Evolutionary conservation across 2,113 vertebrate genomes (phyloP).

Genomic region (Struthidea cinerea): DNA sequence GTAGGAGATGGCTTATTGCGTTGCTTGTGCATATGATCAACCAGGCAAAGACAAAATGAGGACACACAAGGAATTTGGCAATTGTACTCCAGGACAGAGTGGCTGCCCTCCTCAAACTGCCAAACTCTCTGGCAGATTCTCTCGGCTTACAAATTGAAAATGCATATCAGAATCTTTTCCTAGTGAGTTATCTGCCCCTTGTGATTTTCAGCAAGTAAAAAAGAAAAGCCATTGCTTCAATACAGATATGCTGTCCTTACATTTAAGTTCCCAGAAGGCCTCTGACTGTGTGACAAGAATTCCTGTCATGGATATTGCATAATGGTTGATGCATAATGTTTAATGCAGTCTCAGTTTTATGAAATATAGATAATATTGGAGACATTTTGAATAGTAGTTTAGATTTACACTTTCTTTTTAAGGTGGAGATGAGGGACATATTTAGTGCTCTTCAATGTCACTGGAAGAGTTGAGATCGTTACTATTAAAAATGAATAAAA

Average conservation of each 20-base stretch:
- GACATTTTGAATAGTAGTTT: neutral
- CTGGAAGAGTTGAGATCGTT: neutral
- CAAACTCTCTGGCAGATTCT: neutral
- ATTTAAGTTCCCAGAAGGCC: neutral
- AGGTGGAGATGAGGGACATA: neutral
- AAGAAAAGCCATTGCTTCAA: neutral
- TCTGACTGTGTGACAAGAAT: neutral
- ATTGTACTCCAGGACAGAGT: neutral
- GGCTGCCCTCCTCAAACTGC: neutral
- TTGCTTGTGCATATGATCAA: neutral
- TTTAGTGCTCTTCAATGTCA: neutral
- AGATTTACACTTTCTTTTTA: constrained; percentile 11
- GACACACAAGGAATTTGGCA: neutral
- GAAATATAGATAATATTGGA: neutral
- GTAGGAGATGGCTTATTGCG: accelerated
- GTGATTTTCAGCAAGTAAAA: constrained; percentile 1
- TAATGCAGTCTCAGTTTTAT: constrained; percentile 7
- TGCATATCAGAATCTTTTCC: neutral
- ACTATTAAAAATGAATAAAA: constrained; percentile 8
- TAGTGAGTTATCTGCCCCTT: neutral
- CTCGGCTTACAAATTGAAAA: neutral
- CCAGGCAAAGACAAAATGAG: neutral
- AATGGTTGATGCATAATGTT: neutral
- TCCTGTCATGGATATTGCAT: neutral
- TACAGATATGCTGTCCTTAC: neutral